A percentile compares a stretch with the other conserved stretches of the same genome.
phyloP scores from a whole-genome alignment of 1,140 invertebrate genomes.

The Tetramorium parvispinum region DNA sequence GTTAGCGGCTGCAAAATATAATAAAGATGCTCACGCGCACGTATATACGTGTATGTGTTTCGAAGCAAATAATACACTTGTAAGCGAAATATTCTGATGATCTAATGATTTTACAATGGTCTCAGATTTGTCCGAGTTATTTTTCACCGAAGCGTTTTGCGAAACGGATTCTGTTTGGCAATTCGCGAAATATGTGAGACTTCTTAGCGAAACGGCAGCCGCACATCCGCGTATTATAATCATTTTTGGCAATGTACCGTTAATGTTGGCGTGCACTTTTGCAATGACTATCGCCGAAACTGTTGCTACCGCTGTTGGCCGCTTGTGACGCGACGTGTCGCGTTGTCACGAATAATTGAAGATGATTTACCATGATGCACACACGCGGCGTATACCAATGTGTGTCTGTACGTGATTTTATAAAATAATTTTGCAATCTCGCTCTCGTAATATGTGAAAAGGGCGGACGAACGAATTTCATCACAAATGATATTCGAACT shows the following conservation, averaged over 20 bases:
- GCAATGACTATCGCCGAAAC: neutral
- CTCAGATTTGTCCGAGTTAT: slow-evolving; percentile 23
- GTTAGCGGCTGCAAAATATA: neutral
- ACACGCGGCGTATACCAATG: neutral
- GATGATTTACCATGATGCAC: slow-evolving; percentile 29
- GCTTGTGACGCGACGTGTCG: slow-evolving; percentile 27
- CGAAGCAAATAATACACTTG: neutral
- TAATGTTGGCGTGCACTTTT: slow-evolving; percentile 37
- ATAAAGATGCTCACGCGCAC: too few species aligned
- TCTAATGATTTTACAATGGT: neutral
- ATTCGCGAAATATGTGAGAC: neutral
- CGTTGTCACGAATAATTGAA: slow-evolving; percentile 47
- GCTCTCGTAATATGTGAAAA: neutral
- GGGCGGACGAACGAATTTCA: neutral
- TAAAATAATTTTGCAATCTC: slow-evolving; percentile 3
- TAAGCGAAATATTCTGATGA: slow-evolving; percentile 12
- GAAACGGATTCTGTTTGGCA: neutral
- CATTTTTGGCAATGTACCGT: slow-evolving; percentile 53
- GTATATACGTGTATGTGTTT: neutral
- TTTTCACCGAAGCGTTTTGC: slow-evolving; percentile 11
- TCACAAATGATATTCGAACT: neutral
- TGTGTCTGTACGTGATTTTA: neutral
- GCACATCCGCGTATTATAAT: slow-evolving; percentile 46
- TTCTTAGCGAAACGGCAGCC: slow-evolving; percentile 27
- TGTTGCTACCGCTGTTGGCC: neutral